phyloP scores from a whole-genome alignment of 2,888 invertebrate species.

The Lypha dubia region DNA sequence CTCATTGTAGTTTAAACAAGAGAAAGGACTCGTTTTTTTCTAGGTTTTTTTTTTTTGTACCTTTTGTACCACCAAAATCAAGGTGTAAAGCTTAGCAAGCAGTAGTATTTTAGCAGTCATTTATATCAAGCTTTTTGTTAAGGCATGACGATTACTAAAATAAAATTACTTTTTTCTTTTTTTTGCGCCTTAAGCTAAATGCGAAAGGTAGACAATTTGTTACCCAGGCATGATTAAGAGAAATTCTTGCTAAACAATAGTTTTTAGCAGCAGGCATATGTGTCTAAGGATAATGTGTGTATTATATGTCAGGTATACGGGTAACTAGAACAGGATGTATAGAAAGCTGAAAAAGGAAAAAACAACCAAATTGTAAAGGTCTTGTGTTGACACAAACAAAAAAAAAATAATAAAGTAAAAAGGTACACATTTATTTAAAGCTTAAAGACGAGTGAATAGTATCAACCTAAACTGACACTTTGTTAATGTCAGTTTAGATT shows the following conservation, averaged over 20 bases:
- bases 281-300: constrained; percentile 31
- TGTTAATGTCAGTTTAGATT: constrained; percentile 68
- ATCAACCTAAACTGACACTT: constrained; percentile 60
- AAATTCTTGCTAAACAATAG: constrained; percentile 48
- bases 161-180: constrained; percentile 39
- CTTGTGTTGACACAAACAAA: constrained; percentile 27
- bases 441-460: constrained; percentile 20
- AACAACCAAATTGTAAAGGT: constrained; percentile 47
- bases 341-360: neutral
- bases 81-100: constrained; percentile 49
- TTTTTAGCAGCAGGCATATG: constrained; percentile 14
- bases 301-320: constrained; percentile 1
- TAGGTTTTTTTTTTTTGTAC: too few species aligned
- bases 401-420: too few species aligned
- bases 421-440: constrained; percentile 6
- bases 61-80: constrained; percentile 57
- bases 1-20: neutral
- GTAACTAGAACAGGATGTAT: constrained; percentile 30
- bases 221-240: constrained; percentile 34
- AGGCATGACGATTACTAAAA: constrained; percentile 8
- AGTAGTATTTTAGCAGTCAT: neutral
- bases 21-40: neutral
- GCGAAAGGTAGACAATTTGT: constrained; percentile 22
- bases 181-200: neutral
- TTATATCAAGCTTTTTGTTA: neutral